A percentile compares a stretch with the other conserved stretches of the same genome.
Evolutionary conservation across 2,113 vertebrate species (phyloP).

Genomic region (Haemorhous mexicanus): DNA sequence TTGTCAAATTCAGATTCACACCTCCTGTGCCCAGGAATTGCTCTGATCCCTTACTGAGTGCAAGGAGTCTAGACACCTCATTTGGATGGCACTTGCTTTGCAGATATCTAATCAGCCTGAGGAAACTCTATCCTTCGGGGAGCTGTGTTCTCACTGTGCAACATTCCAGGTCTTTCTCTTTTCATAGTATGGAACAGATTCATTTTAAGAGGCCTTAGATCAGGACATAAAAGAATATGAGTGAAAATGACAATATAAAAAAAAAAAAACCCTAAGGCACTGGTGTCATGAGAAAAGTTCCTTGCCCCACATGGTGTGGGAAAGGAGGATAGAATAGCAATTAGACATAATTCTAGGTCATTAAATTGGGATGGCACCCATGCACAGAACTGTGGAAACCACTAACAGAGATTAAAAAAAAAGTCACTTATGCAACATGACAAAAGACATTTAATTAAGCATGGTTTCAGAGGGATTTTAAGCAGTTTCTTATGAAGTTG

Average conservation of each 20-base stretch:
- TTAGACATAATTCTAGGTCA: constrained; percentile 59
- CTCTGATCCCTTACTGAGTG: background rate
- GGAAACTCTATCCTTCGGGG: background rate
- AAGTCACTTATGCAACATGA: background rate
- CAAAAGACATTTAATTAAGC: constrained; percentile 22
- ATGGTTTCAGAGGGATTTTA: background rate
- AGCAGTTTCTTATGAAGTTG: background rate
- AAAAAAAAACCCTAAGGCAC: background rate
- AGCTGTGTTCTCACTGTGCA: background rate
- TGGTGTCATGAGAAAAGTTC: constrained; percentile 3
- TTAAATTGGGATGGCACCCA: constrained; percentile 23
- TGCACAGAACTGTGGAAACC: constrained; percentile 42
- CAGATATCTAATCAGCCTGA: background rate
- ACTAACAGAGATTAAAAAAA: background rate
- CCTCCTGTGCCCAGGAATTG: background rate
- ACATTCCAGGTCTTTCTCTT: background rate
- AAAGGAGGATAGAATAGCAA: constrained; percentile 14
- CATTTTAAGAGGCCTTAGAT: background rate
- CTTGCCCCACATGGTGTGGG: constrained; percentile 31
- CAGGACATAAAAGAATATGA: background rate
- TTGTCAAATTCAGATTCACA: background rate
- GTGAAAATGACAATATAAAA: background rate
- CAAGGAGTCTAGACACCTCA: background rate
- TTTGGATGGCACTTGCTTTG: background rate
- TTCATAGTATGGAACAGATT: background rate